Evolutionary conservation across 2,113 vertebrate species (phyloP).

Genomic region (Rhabdornis inornatus): DNA sequence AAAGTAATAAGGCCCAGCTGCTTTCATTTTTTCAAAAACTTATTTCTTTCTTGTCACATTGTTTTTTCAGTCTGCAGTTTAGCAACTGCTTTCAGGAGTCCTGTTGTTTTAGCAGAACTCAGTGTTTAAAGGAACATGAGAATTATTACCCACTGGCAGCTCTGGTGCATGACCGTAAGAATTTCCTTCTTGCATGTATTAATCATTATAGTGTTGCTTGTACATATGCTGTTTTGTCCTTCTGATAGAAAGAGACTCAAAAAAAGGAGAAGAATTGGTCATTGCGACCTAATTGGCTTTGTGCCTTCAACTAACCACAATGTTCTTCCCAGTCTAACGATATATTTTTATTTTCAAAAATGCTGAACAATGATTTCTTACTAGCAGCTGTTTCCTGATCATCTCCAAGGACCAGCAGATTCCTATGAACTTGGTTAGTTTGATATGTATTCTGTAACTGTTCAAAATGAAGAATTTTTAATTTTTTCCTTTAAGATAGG

Average conservation of each 20-base stretch:
- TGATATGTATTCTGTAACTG: neutral
- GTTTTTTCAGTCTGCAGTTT: neutral
- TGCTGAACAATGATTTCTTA: neutral
- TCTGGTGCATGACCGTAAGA: neutral
- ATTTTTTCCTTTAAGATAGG: neutral
- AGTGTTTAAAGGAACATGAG: neutral
- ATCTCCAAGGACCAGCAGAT: neutral
- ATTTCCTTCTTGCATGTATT: neutral
- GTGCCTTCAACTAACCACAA: neutral
- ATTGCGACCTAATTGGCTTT: neutral
- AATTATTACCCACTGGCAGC: neutral
- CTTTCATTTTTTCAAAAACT: neutral
- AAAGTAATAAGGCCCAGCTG: neutral
- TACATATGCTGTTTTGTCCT: neutral
- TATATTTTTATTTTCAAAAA: neutral
- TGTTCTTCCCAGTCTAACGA: neutral
- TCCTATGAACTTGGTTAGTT: neutral
- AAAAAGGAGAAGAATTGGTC: neutral
- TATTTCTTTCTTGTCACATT: neutral
- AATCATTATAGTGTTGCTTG: neutral
- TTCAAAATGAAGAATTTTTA: neutral
- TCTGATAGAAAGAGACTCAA: neutral
- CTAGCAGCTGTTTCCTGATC: neutral
- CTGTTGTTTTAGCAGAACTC: neutral
- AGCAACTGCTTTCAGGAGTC: neutral